These are phyloP conservation scores for Drosophila orena DNA, from an alignment of 1,140 invertebrate genomes.

Conservation along the genomic window DNA sequence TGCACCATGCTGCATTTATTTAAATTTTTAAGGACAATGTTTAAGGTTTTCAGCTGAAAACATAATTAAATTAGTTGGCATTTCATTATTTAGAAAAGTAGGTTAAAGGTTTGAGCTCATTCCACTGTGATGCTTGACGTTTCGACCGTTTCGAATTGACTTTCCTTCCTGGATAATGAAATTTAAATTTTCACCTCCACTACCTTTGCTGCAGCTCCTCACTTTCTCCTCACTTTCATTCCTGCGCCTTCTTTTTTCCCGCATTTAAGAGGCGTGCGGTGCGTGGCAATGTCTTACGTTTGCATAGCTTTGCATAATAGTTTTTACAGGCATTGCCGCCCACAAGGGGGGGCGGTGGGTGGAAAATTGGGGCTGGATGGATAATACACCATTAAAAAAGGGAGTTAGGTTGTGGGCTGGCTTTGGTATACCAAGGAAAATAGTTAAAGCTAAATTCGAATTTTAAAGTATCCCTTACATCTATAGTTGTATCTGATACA, in stretches of 20 bases:
- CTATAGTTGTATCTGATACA: too few relatives aligned
- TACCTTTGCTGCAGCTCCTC: background rate
- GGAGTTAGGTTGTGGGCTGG: too few relatives aligned
- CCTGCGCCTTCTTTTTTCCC: conserved; percentile 6
- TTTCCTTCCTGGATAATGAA: conserved; percentile 39
- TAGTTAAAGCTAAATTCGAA: too few relatives aligned
- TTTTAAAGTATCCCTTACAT: too few relatives aligned
- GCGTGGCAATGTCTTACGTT: conserved; percentile 41
- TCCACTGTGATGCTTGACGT: conserved; percentile 9
- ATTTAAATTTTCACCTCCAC: conserved; percentile 32
- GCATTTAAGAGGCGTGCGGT: conserved; percentile 23
- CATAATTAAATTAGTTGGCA: too few relatives aligned
- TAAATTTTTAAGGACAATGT: background rate
- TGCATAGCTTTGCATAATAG: conserved; percentile 57
- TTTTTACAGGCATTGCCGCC: conserved; percentile 46
- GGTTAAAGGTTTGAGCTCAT: background rate
- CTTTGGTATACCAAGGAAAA: too few relatives aligned
- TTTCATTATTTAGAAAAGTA: too few relatives aligned
- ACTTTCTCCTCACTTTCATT: conserved; percentile 11
- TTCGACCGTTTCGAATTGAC: conserved; percentile 47
- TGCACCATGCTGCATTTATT: background rate
- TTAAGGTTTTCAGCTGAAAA: background rate
- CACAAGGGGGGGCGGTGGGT: background rate
- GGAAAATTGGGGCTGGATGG: background rate
- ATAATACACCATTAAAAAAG: background rate